Percentiles rank a stretch among this genome's conserved stretches.
phyloP scores from a whole-genome alignment of 1,140 invertebrate species.

The Penaeus japonicus region DNA sequence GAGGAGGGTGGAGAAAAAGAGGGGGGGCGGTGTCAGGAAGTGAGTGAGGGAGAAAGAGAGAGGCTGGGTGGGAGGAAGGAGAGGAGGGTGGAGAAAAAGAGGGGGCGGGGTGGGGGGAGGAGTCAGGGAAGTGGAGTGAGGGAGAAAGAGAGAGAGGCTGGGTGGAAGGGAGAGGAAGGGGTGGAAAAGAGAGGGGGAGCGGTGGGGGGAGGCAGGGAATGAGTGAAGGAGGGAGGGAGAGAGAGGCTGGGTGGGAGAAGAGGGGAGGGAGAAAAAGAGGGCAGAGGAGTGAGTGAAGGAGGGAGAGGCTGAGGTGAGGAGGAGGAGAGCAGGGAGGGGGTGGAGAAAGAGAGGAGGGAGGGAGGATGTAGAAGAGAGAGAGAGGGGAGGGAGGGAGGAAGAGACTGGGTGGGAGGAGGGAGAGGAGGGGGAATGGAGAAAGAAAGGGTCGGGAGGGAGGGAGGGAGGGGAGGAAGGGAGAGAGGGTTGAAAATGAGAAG shows the following conservation, averaged over 20 bases:
- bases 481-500: neutral
- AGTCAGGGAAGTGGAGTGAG: too few species aligned
- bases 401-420: neutral
- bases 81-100: too few species aligned
- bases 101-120: too few species aligned
- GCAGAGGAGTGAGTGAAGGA: neutral
- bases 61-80: too few species aligned
- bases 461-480: neutral
- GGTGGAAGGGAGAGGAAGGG: neutral
- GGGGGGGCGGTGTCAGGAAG: too few species aligned
- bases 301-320: neutral
- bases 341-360: neutral
- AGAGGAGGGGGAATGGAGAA: neutral
- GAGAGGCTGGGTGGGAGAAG: neutral
- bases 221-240: neutral
- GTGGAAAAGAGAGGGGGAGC: neutral
- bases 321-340: neutral
- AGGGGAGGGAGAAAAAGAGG: neutral
- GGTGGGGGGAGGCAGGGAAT: neutral
- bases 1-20: too few species aligned
- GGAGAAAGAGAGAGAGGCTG: too few species aligned
- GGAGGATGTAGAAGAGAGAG: neutral
- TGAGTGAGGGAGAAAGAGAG: too few species aligned
- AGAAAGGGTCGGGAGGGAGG: neutral
- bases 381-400: neutral